These are phyloP conservation scores for Neodiprion pinetum DNA, from an alignment of 1,140 invertebrate species.

Conservation along the genomic window DNA sequence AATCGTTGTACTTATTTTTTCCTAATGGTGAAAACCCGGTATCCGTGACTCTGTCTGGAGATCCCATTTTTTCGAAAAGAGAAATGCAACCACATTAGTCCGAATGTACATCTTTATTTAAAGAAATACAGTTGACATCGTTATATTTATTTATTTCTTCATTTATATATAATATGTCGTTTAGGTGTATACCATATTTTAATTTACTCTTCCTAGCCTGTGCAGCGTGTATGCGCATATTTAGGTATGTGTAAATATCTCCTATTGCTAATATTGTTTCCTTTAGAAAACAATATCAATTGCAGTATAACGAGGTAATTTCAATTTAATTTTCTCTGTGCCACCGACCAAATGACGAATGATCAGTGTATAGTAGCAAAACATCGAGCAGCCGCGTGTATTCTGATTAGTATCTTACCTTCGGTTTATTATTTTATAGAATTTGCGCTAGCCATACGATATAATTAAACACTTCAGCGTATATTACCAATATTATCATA, in stretches of 20 bases:
- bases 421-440: slow-evolving; percentile 15
- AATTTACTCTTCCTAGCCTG: slow-evolving; percentile 59
- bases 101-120: slow-evolving; percentile 64
- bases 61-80: no score
- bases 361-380: background rate
- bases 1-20: background rate
- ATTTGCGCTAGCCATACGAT: slow-evolving; percentile 9
- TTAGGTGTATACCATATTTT: slow-evolving; percentile 47
- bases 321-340: slow-evolving; percentile 40
- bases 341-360: slow-evolving; percentile 41
- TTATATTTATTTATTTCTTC: slow-evolving; percentile 59
- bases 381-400: slow-evolving; percentile 49
- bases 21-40: no score
- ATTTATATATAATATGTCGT: slow-evolving; percentile 45
- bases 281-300: slow-evolving; percentile 14
- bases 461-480: slow-evolving; percentile 27
- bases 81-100: slow-evolving; percentile 26
- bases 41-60: no score
- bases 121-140: slow-evolving; percentile 65
- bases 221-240: slow-evolving; percentile 58
- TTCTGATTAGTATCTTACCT: slow-evolving; percentile 25
- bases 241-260: slow-evolving; percentile 38
- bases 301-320: background rate
- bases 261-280: slow-evolving; percentile 54
- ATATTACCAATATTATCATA: slow-evolving; percentile 5